Percentiles rank a stretch among this genome's conserved stretches.
These are phyloP conservation scores for Oscheius sp. DNA, from an alignment of 1,140 invertebrate genomes.

Conservation along the genomic window DNA sequence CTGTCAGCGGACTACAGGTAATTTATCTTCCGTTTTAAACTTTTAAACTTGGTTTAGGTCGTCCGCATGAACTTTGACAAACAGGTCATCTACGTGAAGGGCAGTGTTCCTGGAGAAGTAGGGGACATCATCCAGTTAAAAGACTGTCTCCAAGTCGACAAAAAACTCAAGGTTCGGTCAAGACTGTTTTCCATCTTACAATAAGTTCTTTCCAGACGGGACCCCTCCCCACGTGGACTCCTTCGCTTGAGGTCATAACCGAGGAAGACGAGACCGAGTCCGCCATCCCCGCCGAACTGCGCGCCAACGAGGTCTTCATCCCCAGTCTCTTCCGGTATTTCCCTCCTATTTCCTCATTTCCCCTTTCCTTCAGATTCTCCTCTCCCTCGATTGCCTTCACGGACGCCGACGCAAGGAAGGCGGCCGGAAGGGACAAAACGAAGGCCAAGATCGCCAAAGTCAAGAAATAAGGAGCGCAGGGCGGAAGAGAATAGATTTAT, in stretches of 20 bases:
- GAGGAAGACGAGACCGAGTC: constrained; percentile 22
- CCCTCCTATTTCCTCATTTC: background rate
- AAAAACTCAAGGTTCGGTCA: constrained; percentile 3
- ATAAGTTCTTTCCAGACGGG: constrained; percentile 5
- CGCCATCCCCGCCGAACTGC: constrained; percentile 21
- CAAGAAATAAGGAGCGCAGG: constrained; percentile 47
- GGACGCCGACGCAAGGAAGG: constrained; percentile 47
- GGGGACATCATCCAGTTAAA: constrained; percentile 52
- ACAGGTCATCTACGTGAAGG: constrained; percentile 59
- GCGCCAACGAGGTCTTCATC: constrained; percentile 44
- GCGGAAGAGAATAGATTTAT: no score
- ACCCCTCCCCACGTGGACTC: constrained; percentile 50
- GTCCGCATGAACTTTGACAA: constrained; percentile 56
- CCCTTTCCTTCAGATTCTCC: constrained; percentile 35
- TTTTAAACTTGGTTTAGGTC: constrained; percentile 21
- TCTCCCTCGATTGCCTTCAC: constrained; percentile 52
- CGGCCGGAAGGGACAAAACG: constrained; percentile 45
- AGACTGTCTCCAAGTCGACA: constrained; percentile 43
- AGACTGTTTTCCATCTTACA: background rate
- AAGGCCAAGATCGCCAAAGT: constrained; percentile 57
- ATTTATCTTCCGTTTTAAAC: background rate
- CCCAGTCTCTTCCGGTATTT: constrained; percentile 41
- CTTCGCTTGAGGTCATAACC: constrained; percentile 32
- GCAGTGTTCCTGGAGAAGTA: constrained; percentile 50
- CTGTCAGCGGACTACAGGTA: constrained; percentile 69